phyloP scores from a whole-genome alignment of 1,140 invertebrate species.

The Oreohelix idahoensis region DNA sequence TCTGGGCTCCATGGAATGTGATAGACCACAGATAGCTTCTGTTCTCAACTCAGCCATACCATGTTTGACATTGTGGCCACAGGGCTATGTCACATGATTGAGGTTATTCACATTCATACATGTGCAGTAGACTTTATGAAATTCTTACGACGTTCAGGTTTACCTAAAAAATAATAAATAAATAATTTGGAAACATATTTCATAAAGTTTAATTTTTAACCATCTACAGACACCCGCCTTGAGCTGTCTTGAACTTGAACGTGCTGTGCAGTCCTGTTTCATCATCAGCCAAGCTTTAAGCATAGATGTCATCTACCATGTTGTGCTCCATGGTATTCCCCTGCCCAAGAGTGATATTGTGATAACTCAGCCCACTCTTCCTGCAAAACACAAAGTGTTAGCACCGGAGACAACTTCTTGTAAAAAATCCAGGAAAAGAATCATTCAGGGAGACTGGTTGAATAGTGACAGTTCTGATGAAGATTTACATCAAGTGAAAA shows the following conservation, averaged over 20 bases:
- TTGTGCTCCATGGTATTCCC: slow-evolving; percentile 11
- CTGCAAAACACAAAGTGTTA: not conserved
- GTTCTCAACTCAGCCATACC: no score
- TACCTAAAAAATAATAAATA: no score
- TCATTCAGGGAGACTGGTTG: slow-evolving; percentile 19
- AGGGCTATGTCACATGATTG: no score
- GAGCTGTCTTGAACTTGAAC: not conserved
- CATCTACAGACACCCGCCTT: not conserved
- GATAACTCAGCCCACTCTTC: not conserved
- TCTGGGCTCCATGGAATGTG: no score
- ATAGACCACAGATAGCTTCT: no score
- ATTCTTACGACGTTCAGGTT: no score
- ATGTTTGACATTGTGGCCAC: no score
- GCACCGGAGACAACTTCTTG: not conserved
- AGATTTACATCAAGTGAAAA: not conserved
- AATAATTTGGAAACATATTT: no score
- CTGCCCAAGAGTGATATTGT: not conserved
- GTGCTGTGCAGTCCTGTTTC: not conserved
- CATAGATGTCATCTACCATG: not conserved
- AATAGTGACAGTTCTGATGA: slow-evolving; percentile 32
- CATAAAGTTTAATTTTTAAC: not conserved
- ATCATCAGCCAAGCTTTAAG: not conserved
- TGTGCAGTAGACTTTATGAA: no score
- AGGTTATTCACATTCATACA: no score
- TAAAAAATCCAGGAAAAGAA: slow-evolving; percentile 18